A percentile compares a stretch with the other conserved stretches of the same genome.
Evolutionary conservation across 2,888 invertebrate genomes (phyloP).

Genomic region (Netelia melanura): DNA sequence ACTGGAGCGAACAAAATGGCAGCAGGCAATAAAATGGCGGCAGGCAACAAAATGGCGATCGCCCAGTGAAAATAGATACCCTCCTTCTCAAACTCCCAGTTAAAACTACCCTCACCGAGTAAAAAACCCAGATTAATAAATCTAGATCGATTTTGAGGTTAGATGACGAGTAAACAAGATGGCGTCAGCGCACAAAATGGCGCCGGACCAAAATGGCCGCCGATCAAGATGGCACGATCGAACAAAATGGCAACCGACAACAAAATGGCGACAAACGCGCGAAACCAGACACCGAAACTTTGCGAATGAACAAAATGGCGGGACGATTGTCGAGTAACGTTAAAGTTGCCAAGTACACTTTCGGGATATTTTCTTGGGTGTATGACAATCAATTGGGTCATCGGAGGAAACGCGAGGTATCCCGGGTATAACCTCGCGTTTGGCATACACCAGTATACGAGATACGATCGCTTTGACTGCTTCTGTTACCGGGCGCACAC

Average conservation of each 20-base stretch:
- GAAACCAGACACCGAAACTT: too few species aligned
- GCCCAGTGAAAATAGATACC: too few species aligned
- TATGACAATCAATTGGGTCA: slow-evolving; percentile 59
- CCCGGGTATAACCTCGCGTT: slow-evolving; percentile 44
- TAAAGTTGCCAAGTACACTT: background rate
- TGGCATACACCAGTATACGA: slow-evolving; percentile 31
- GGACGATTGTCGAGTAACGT: too few species aligned
- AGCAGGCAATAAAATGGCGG: background rate
- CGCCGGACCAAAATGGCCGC: background rate
- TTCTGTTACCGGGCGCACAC: slow-evolving; percentile 41
- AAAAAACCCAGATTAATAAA: too few species aligned
- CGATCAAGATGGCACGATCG: too few species aligned
- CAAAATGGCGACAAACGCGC: too few species aligned
- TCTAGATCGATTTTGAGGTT: too few species aligned
- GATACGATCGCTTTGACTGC: slow-evolving; percentile 57
- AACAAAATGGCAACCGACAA: too few species aligned
- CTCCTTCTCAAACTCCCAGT: too few species aligned
- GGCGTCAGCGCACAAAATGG: background rate
- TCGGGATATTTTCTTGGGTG: slow-evolving; percentile 11
- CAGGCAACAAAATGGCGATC: too few species aligned
- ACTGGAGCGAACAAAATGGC: slow-evolving; percentile 30
- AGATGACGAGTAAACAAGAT: background rate
- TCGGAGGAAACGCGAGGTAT: slow-evolving; percentile 44
- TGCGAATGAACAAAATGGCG: background rate
- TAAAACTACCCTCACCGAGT: too few species aligned